Percentiles rank a stretch among this genome's conserved stretches.
Conservation (phyloP, 2,888 invertebrate species). For the Folsomia manolachei region DNA sequence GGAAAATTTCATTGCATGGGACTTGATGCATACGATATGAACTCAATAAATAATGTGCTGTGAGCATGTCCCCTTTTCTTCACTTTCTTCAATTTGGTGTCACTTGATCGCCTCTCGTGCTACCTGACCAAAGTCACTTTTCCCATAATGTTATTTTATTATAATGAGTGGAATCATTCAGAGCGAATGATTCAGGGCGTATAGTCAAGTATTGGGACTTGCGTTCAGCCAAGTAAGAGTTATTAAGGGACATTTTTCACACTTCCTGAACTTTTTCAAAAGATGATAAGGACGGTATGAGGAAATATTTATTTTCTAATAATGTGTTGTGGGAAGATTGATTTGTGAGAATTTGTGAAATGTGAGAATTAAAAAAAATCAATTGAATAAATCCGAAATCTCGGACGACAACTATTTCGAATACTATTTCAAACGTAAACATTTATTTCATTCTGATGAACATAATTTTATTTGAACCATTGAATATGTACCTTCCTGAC, state of each 20-base stretch:
- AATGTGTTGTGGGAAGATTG: no score
- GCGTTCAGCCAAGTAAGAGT: not conserved
- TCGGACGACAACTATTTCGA: no score
- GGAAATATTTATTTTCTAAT: not conserved
- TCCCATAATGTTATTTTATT: constrained; percentile 8
- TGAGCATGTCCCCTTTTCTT: not conserved
- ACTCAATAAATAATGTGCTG: not conserved
- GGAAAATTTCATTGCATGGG: not conserved
- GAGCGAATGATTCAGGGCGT: not conserved
- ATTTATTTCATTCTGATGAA: no score
- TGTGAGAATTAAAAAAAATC: no score
- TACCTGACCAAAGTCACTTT: constrained; percentile 2
- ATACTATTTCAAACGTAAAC: no score
- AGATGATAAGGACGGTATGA: not conserved
- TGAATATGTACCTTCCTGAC: no score
- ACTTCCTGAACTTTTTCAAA: no score
- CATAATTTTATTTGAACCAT: no score
- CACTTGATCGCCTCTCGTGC: constrained; percentile 23
- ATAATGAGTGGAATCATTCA: no score
- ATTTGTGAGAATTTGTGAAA: no score
- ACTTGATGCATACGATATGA: not conserved
- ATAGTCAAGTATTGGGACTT: no score
- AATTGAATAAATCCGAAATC: no score
- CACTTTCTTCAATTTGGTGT: constrained; percentile 9
- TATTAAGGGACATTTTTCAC: not conserved